Evolutionary conservation across 2,797 vertebrate species (phyloP), one percentile per base, ranked within the genome.

Genomic region (Novumbra hubbsi): DNA sequence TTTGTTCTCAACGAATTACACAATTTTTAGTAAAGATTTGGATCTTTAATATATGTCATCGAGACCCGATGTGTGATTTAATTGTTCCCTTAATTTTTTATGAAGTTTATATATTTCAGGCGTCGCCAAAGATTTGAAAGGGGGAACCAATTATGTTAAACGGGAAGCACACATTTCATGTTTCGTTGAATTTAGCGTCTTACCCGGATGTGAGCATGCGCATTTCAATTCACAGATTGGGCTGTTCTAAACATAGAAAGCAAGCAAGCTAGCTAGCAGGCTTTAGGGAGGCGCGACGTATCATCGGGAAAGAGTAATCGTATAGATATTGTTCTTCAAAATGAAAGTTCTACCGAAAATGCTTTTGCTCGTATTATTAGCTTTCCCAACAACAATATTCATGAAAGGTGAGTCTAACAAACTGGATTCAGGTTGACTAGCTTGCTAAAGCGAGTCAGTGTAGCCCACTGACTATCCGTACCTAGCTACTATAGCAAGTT

Each of bases 331-430:
- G 30, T 1, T 9, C 78, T 65, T 11, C 24, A 86, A 86, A 83
- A 93, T 89, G 91, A 81, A 91, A 85, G 90, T 91, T 60, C 49
- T 93, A 0, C 91, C 88, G 0, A 93, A 92, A 81, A 80, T 94
- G n/a, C 41, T 93, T 27, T 78, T 94, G 76, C 32, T 94, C 0
- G 72, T 77, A 12, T 67, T 94, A 30, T 15, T 94, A 6, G 91
- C 88, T 0, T 90, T 94, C 72, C 94, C 93, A 0, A 90, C 82
- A 0, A 78, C 90, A 0, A 3, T 93, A 4, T 77, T 93, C 0
- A 28, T 89, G 9, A 89, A 85, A 76, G 92, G 93, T 92, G 41
- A 64, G 87, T 72, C 64, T 38, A 9, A 41, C 6, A 14, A 5
- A 50, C 3, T n/a, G 0, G 60, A 21, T 21, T 60, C 15, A 12